Conservation (phyloP, 1,140 invertebrate genomes). For the Listronotus bonariensis region DNA sequence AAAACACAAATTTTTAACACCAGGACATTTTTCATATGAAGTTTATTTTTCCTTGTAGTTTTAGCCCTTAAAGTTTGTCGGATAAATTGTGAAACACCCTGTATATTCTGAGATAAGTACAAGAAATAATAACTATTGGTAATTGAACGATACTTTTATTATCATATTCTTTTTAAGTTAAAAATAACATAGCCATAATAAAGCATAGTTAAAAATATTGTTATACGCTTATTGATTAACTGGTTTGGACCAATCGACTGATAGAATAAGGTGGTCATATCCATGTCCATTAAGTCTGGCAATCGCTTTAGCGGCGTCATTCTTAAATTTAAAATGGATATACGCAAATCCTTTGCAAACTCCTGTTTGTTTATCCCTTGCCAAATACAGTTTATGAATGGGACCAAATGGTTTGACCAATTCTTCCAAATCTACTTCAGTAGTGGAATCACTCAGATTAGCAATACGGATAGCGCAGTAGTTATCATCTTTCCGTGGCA, state of each 20-base stretch:
- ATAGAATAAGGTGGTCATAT: constrained; percentile 97
- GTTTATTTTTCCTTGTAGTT: no score
- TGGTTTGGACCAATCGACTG: constrained; percentile 98
- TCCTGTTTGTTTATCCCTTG: constrained; percentile 81
- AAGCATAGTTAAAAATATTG: no score
- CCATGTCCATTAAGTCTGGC: constrained; percentile 89
- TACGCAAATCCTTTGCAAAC: constrained; percentile 95
- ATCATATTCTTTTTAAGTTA: no score
- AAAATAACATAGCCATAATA: no score
- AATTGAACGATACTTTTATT: no score
- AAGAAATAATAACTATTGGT: no score
- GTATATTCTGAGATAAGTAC: no score
- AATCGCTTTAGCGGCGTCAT: constrained; percentile 92
- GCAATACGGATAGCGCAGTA: constrained; percentile 93
- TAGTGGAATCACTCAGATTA: constrained; percentile 95
- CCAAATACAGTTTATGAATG: constrained; percentile 85
- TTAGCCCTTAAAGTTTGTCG: no score
- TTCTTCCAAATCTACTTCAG: constrained; percentile 94
- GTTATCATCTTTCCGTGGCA: constrained; percentile 76
- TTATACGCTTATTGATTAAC: no score
- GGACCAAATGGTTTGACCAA: constrained; percentile 90
- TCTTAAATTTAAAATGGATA: constrained; percentile 88
- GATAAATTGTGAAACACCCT: no score
- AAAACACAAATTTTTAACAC: no score
- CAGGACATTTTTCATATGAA: no score